Conservation (phyloP, 2,888 invertebrate species). For the Plagiodera versicolora region DNA sequence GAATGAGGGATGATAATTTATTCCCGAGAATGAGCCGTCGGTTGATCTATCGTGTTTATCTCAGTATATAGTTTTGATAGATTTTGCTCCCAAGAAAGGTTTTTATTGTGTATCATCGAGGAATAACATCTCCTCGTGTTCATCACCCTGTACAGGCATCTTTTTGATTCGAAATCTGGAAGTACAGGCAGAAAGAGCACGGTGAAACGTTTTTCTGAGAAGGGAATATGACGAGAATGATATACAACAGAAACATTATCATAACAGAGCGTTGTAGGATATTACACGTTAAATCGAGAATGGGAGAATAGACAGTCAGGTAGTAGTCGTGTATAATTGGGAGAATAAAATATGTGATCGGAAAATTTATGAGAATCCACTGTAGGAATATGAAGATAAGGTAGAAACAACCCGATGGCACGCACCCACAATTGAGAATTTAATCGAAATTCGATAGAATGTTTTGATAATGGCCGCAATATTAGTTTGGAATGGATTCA, state of each 20-base stretch:
- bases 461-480: not conserved
- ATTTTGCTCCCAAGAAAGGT: too few relatives aligned
- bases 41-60: not conserved
- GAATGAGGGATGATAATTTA: too few relatives aligned
- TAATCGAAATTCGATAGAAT: conserved; percentile 4
- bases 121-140: too few relatives aligned
- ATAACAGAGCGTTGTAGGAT: not conserved
- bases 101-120: too few relatives aligned
- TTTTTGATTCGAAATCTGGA: too few relatives aligned
- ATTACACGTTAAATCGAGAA: not conserved
- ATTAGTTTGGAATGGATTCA: not conserved
- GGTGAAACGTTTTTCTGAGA: too few relatives aligned
- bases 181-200: too few relatives aligned
- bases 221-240: too few relatives aligned
- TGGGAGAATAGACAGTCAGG: conserved; percentile 2
- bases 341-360: conserved; percentile 14
- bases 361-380: conserved; percentile 25
- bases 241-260: too few relatives aligned
- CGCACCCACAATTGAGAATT: conserved; percentile 20
- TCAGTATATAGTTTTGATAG: too few relatives aligned
- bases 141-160: too few relatives aligned
- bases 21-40: not conserved
- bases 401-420: conserved; percentile 22
- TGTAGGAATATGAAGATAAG: conserved; percentile 21
- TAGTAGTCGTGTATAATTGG: conserved; percentile 11